Percentiles rank a stretch among this genome's conserved stretches.
phyloP scores from a whole-genome alignment of 35 echinoderm and acorn worm genomes.

The Lytechinus pictus region DNA sequence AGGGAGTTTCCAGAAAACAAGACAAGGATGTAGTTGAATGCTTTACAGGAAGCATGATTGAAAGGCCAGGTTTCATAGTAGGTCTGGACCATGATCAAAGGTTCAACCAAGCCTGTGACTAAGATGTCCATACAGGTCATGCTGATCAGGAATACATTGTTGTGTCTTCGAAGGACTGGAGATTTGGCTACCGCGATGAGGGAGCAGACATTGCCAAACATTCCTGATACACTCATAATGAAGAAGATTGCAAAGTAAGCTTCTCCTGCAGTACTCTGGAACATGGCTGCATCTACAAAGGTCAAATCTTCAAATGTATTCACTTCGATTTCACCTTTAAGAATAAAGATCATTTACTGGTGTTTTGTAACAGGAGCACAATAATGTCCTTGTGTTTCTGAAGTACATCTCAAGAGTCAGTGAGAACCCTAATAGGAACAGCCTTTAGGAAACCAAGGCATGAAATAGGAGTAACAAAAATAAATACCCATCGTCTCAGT shows the following conservation, averaged over 20 bases:
- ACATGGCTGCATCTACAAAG: neutral
- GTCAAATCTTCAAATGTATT: neutral
- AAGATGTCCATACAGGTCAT: conserved; percentile 8
- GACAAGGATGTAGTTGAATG: neutral
- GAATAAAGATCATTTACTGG: too few species aligned
- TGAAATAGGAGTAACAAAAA: neutral
- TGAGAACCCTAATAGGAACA: neutral
- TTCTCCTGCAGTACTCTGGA: neutral
- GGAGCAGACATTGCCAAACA: conserved; percentile 28
- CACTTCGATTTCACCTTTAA: neutral
- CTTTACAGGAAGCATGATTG: conserved; percentile 26
- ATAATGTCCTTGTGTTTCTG: neutral
- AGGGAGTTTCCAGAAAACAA: conserved; percentile 30
- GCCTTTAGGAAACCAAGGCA: neutral
- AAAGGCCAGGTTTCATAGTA: conserved; percentile 36
- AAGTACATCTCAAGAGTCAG: neutral
- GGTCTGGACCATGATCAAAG: conserved; percentile 3
- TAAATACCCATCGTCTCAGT: neutral
- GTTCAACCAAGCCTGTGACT: neutral
- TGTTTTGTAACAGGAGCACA: too few species aligned
- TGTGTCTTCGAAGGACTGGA: neutral
- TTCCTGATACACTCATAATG: neutral
- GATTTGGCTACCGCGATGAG: conserved; percentile 26
- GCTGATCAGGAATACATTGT: conserved; percentile 53
- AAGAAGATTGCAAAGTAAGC: neutral